Percentiles rank a stretch among this genome's conserved stretches.
These are phyloP conservation scores for Coelinius sp. DNA, from an alignment of 2,888 invertebrate species.

Conservation along the genomic window DNA sequence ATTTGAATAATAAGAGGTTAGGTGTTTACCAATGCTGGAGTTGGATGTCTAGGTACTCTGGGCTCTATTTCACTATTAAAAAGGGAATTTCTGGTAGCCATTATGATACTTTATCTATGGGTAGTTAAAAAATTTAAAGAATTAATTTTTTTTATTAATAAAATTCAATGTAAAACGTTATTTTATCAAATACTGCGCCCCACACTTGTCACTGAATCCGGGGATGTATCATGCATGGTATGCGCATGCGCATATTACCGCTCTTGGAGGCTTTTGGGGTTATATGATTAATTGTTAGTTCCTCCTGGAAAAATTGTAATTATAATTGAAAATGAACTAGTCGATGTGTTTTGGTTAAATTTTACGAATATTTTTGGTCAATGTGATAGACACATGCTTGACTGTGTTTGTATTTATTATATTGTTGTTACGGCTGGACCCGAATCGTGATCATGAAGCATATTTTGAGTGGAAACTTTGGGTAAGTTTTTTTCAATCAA, in stretches of 20 bases:
- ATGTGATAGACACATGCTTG: background rate
- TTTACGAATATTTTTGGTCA: background rate
- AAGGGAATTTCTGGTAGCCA: background rate
- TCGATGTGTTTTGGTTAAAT: background rate
- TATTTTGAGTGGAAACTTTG: slow-evolving; percentile 32
- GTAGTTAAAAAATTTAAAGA: background rate
- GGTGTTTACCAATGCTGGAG: background rate
- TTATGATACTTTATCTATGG: background rate
- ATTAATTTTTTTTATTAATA: no score
- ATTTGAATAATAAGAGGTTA: background rate
- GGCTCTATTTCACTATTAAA: background rate
- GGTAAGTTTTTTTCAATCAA: slow-evolving; percentile 8
- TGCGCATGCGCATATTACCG: no score
- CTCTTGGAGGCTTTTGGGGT: no score
- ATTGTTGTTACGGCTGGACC: background rate
- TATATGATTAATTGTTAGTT: slow-evolving; percentile 5
- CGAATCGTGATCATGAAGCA: slow-evolving; percentile 26
- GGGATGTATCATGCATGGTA: no score
- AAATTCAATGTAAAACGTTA: no score
- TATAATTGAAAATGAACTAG: background rate
- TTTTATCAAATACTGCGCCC: no score
- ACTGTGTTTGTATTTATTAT: background rate
- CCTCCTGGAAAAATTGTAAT: slow-evolving; percentile 13
- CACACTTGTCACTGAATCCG: no score
- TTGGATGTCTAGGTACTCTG: background rate